Evolutionary conservation across 1,140 invertebrate genomes (phyloP).

Genomic region (Drosophila melanica): DNA sequence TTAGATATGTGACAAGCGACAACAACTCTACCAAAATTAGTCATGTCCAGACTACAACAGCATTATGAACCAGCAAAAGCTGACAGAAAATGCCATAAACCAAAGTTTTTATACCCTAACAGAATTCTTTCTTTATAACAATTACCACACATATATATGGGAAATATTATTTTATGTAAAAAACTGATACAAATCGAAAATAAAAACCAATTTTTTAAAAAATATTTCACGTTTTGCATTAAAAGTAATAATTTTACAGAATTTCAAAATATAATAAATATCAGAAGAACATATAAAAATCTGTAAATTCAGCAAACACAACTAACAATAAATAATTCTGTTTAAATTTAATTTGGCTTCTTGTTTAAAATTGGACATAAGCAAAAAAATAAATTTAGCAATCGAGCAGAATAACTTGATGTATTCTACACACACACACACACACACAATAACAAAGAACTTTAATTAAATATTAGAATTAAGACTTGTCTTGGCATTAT

Average conservation of each 20-base stretch:
- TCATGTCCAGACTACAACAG: slow-evolving; percentile 52
- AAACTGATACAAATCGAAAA: no score
- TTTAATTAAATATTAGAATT: background rate
- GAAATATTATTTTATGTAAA: no score
- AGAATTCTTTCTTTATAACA: background rate
- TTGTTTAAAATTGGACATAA: background rate
- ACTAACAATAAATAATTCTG: no score
- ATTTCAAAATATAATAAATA: no score
- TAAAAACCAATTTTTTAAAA: no score
- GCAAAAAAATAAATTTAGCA: background rate
- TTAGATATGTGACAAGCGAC: slow-evolving; percentile 27
- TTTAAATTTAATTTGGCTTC: no score
- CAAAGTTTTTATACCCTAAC: background rate
- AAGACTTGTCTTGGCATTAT: background rate
- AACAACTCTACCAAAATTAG: slow-evolving; percentile 53
- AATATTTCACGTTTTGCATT: no score
- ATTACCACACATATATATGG: no score
- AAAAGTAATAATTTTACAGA: no score
- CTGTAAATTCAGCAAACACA: no score
- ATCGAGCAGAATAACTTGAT: background rate
- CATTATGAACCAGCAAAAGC: slow-evolving; percentile 19
- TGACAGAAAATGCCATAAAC: background rate
- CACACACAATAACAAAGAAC: background rate
- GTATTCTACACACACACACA: background rate
- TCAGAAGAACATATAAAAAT: no score